Percentiles rank a stretch among this genome's conserved stretches.
Evolutionary conservation across 2,888 invertebrate genomes (phyloP).

Genomic region (Linnaemya vulpina): DNA sequence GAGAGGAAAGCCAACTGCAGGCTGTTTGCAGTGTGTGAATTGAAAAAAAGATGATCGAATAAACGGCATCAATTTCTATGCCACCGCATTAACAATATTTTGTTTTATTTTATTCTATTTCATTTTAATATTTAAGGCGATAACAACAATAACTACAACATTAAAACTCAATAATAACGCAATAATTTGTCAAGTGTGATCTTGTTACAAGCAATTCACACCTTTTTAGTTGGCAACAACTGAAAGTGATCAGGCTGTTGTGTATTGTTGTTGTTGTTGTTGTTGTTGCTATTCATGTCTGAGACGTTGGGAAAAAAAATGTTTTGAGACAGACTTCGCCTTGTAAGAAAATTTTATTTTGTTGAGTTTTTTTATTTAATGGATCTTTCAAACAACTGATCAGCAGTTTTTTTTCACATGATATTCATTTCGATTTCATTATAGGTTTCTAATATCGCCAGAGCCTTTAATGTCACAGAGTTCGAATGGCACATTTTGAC

Average conservation of each 20-base stretch:
- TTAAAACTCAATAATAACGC: conserved; percentile 65
- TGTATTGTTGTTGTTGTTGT: neutral
- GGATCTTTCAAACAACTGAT: no score
- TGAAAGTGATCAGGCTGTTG: conserved; percentile 46
- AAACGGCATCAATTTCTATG: conserved; percentile 65
- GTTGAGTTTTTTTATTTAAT: no score
- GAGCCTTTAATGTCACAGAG: no score
- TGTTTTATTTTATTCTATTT: conserved; percentile 12
- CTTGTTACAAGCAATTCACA: conserved; percentile 72
- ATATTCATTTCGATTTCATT: no score
- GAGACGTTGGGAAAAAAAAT: conserved; percentile 34
- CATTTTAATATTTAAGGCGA: neutral
- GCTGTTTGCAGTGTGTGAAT: conserved; percentile 54
- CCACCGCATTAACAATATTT: conserved; percentile 47
- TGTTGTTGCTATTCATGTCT: conserved; percentile 32
- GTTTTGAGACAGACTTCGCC: no score
- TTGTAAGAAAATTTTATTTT: no score
- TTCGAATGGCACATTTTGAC: no score
- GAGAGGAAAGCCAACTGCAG: neutral
- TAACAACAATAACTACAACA: conserved; percentile 24
- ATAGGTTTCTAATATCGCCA: no score
- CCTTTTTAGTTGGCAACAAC: conserved; percentile 66
- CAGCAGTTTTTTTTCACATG: no score
- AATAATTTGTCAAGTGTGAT: conserved; percentile 74
- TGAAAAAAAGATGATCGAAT: conserved; percentile 56